phyloP scores from a whole-genome alignment of 2,888 invertebrate genomes.

The Aleiodes testaceus region DNA sequence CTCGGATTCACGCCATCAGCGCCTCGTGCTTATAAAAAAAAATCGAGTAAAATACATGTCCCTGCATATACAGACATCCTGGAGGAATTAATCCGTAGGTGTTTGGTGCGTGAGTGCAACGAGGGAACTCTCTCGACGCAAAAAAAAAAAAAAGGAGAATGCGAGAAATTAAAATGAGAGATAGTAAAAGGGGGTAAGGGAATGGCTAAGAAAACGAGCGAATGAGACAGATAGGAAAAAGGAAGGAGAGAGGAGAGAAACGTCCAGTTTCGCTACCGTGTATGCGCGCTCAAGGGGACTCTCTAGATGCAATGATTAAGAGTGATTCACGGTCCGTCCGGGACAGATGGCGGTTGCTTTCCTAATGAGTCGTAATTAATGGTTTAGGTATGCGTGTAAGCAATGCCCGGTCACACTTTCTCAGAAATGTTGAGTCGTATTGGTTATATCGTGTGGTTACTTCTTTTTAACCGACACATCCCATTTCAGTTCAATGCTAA shows the following conservation, averaged over 20 bases:
- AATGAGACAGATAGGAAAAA: constrained; percentile 10
- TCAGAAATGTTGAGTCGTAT: constrained; percentile 50
- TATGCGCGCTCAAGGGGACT: constrained; percentile 40
- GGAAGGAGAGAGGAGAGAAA: constrained; percentile 31
- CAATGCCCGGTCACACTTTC: constrained; percentile 53
- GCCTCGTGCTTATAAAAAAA: constrained; percentile 23
- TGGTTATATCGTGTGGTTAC: constrained; percentile 40
- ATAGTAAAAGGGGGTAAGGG: constrained; percentile 47
- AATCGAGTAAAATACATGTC: constrained; percentile 17
- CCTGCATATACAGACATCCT: constrained; percentile 22
- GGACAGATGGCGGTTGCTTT: constrained; percentile 71
- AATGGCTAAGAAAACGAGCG: constrained; percentile 33
- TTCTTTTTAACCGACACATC: constrained; percentile 19
- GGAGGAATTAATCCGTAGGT: constrained; percentile 38
- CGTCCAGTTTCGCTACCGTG: constrained; percentile 43
- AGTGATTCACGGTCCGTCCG: constrained; percentile 69
- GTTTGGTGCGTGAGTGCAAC: constrained; percentile 40
- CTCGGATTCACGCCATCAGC: constrained; percentile 25
- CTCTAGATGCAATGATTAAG: constrained; percentile 71
- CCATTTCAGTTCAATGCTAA: constrained; percentile 29
- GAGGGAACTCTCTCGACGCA: constrained; percentile 25
- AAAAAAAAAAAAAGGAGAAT: constrained; percentile 25
- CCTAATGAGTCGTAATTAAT: constrained; percentile 72
- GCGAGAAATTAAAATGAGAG: neutral
- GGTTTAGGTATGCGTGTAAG: constrained; percentile 67